Percentiles rank a stretch among this genome's conserved stretches.
phyloP scores from a whole-genome alignment of 2,113 vertebrate genomes.

The Hylia prasina region DNA sequence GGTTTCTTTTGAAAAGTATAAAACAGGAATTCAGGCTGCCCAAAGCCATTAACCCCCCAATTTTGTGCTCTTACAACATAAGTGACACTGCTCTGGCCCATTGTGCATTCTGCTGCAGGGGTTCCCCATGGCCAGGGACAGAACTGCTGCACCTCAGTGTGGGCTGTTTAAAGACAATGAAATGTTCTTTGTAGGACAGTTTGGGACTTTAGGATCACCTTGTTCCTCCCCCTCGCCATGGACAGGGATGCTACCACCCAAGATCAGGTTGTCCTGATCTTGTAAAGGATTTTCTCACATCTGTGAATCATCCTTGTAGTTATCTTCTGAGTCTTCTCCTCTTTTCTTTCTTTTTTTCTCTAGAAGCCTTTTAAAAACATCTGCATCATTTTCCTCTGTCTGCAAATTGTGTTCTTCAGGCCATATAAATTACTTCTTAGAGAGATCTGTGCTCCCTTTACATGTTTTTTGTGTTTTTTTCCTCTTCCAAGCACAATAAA shows the following conservation, averaged over 20 bases:
- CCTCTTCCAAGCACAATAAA: neutral
- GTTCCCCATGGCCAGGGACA: neutral
- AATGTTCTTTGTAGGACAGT: neutral
- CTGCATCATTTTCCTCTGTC: neutral
- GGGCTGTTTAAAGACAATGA: neutral
- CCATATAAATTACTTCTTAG: neutral
- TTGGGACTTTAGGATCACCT: neutral
- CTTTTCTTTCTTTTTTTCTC: too few species aligned
- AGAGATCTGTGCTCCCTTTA: neutral
- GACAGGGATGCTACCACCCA: neutral
- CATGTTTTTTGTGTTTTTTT: fast-evolving
- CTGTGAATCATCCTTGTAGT: neutral
- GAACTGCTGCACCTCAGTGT: neutral
- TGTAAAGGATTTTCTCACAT: neutral
- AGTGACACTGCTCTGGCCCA: neutral
- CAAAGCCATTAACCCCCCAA: neutral
- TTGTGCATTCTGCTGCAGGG: neutral
- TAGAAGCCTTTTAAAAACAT: neutral
- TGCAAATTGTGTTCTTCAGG: neutral
- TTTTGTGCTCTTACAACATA: neutral
- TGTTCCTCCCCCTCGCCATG: too few species aligned
- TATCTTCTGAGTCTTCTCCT: neutral
- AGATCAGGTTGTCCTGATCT: too few species aligned
- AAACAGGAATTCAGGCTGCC: neutral
- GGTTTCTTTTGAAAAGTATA: neutral